Evolutionary conservation across 2,888 invertebrate species (phyloP).

Genomic region (Dromius quadrimaculatus): DNA sequence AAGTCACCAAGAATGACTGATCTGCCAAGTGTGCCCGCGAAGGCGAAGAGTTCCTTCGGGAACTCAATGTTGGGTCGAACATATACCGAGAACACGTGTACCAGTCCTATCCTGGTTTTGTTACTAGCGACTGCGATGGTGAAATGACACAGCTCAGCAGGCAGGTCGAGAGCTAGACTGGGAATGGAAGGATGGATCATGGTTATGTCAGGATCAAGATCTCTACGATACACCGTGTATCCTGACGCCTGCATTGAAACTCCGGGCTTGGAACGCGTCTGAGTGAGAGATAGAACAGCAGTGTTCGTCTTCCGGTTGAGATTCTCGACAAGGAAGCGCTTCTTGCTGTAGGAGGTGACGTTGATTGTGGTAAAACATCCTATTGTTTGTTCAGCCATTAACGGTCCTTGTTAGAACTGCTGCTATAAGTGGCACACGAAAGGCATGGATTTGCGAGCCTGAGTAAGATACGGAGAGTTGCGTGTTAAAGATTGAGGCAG

Average conservation of each 20-base stretch:
- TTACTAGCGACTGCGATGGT: not conserved
- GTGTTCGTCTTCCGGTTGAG: not conserved
- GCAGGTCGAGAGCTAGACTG: not conserved
- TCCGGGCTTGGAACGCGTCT: not conserved
- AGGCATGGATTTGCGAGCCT: not conserved
- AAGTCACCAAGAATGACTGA: conserved; percentile 49
- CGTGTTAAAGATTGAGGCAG: not conserved
- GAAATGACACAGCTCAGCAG: not conserved
- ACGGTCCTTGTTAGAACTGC: not conserved
- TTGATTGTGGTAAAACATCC: not conserved
- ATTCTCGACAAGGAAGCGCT: not conserved
- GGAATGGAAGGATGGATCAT: not conserved
- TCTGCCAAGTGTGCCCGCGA: not conserved
- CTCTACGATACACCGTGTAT: not conserved
- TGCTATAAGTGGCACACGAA: not conserved
- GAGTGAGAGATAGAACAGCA: not conserved
- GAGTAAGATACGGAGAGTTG: not conserved
- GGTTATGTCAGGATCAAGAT: not conserved
- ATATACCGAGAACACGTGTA: not conserved
- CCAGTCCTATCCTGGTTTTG: not conserved
- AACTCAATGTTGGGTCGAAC: not conserved
- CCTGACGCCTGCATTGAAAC: not conserved
- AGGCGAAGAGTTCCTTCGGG: conserved; percentile 23
- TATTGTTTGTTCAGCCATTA: not conserved
- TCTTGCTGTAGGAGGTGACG: not conserved